Base-by-base conservation (phyloP, 1,140 invertebrate species). In the Macrobrachium nipponense region DNA sequence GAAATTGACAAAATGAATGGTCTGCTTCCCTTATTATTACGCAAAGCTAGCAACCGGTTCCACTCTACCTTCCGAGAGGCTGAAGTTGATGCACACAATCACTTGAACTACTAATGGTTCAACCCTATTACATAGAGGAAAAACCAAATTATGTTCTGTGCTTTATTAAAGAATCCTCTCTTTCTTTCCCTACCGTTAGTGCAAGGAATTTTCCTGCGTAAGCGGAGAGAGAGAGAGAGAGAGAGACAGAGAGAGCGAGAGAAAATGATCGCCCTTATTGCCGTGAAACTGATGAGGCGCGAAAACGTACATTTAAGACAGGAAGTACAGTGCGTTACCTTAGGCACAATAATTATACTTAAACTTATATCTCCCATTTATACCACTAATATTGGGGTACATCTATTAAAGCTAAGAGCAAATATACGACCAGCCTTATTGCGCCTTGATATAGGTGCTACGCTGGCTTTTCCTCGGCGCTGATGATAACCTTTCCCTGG, bases 281-380 rank as follows among this genome's bases (percentile, higher is more conserved):
- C 70, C 70, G 18, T 66, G 62, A 23, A n/a, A 20, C 23, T 27
- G 44, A 23, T 20, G 27, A 27, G 58, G 20, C 59, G 61, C 59
- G 76, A 78, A 61, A 60, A 18, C 62, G 17, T 23, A 12, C 64
- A 80, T 78, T 68, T 51, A 62, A 27, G 43, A 14, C 36, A 76
- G 73, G 73, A 76, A 58, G 73, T 76, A 76, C 73, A 76, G 12
- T 70, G 36, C 62, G 62, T 70, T 68, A 80, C 79, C 64, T 66
- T 20, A 68, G 79, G 79, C 64, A 64, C 61, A 70, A 80, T 80
- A 80, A 80, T 80, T 80, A 80, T 66, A 17, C 79, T 80, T 8
- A 20, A 70, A 80, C 44, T 80, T 44, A 80, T 44, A 68, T 68
- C 62, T 68, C 58, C 79, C 79, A 80, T 80, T 80, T 64, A 68